Conservation (phyloP, 2,888 invertebrate genomes). For the Melanchra persicariae region DNA sequence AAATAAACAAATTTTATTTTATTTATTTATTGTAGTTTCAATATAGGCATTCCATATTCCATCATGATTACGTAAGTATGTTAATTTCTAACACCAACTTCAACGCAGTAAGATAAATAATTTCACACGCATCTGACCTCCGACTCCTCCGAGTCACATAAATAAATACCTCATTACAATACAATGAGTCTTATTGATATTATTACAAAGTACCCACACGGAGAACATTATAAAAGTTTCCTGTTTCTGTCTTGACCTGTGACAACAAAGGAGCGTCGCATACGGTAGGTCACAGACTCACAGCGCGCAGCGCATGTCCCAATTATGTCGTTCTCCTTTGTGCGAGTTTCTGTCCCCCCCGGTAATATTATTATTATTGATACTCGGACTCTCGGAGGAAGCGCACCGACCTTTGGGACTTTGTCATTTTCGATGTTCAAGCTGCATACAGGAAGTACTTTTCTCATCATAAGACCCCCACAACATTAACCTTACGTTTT, state of each 20-base stretch:
- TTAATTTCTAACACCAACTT: neutral
- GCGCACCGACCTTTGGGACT: constrained; percentile 4
- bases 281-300: constrained; percentile 20
- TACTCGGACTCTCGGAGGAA: constrained; percentile 13
- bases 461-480: too few species aligned
- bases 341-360: constrained; percentile 6
- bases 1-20: too few species aligned
- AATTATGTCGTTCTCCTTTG: constrained; percentile 14
- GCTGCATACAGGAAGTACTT: neutral
- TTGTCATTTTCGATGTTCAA: neutral
- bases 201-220: neutral
- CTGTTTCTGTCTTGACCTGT: constrained; percentile 33
- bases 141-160: neutral
- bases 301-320: constrained; percentile 34
- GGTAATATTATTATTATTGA: constrained; percentile 23
- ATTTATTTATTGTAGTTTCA: too few species aligned
- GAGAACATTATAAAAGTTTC: constrained; percentile 1
- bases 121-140: constrained; percentile 6
- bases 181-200: constrained; percentile 2
- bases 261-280: constrained; percentile 10
- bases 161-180: constrained; percentile 5
- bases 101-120: neutral
- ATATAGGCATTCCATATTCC: too few species aligned
- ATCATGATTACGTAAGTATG: too few species aligned
- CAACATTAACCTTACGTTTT: too few species aligned